Evolutionary conservation across 2,888 invertebrate species (phyloP).

Genomic region (Disparrhopalites patrizii): DNA sequence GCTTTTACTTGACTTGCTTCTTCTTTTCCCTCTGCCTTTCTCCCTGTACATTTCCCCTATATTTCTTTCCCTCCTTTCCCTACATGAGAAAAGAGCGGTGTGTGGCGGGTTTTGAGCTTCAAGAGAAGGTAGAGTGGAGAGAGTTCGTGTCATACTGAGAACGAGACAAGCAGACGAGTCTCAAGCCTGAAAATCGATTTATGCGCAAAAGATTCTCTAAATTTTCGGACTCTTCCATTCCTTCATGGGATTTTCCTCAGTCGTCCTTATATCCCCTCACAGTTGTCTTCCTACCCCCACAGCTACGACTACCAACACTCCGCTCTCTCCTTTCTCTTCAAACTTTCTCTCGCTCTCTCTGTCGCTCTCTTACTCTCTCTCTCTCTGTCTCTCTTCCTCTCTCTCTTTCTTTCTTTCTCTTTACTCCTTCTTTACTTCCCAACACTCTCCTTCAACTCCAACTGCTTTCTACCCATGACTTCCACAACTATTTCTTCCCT

Average conservation of each 20-base stretch:
- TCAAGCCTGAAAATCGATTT: slow-evolving; percentile 43
- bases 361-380: not conserved
- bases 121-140: slow-evolving; percentile 25
- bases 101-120: not conserved
- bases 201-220: slow-evolving; percentile 45
- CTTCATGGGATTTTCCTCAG: slow-evolving; percentile 18
- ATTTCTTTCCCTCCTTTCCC: not conserved
- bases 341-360: slow-evolving; percentile 3
- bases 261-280: slow-evolving; percentile 13
- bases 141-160: slow-evolving; percentile 33
- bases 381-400: slow-evolving; percentile 13
- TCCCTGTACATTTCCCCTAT: not conserved
- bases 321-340: slow-evolving; percentile 9
- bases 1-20: not conserved
- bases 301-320: not conserved
- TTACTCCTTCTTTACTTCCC: slow-evolving; percentile 6
- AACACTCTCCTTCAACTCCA: not conserved
- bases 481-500: slow-evolving; percentile 5
- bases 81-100: not conserved
- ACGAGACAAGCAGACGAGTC: slow-evolving; percentile 29
- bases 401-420: not conserved
- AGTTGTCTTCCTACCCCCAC: slow-evolving; percentile 13
- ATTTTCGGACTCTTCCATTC: slow-evolving; percentile 34
- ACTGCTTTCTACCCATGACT: slow-evolving; percentile 2
- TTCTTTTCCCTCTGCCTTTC: not conserved